Evolutionary conservation across 2,113 vertebrate genomes (phyloP).

Genomic region (Hemiprocne comata): DNA sequence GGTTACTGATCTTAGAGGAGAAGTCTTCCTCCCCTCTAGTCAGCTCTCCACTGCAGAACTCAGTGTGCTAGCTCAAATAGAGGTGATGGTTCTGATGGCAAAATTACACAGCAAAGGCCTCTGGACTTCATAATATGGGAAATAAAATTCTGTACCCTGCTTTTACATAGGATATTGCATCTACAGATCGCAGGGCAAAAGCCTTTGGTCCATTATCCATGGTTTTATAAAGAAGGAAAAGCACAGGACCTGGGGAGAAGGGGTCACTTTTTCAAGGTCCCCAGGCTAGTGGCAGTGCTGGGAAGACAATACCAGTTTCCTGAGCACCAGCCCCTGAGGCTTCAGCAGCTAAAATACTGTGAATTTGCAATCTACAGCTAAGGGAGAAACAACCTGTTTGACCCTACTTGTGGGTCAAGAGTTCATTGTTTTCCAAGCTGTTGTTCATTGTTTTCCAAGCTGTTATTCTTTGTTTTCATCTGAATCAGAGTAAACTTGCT

Average conservation of each 20-base stretch:
- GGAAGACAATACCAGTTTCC: background rate
- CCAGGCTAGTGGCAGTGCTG: background rate
- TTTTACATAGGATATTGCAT: background rate
- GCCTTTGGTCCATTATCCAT: background rate
- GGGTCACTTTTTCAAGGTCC: background rate
- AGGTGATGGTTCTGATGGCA: background rate
- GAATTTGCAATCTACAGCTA: background rate
- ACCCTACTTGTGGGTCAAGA: background rate
- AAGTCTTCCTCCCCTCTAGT: background rate
- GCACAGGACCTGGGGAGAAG: background rate
- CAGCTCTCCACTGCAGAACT: background rate
- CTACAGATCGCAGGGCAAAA: background rate
- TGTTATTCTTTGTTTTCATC: conserved; percentile 12
- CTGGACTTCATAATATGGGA: background rate
- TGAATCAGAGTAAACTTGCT: background rate
- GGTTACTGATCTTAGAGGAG: background rate
- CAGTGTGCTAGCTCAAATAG: background rate
- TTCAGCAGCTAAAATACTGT: background rate
- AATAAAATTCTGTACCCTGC: background rate
- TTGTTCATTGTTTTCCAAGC: background rate
- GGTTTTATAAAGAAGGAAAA: background rate
- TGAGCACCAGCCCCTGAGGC: background rate
- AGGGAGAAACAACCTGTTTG: background rate
- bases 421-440: background rate
- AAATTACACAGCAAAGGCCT: background rate